A percentile compares a stretch with the other conserved stretches of the same genome.
Conservation (phyloP, 2,888 invertebrate species). For the Seira musarum region DNA sequence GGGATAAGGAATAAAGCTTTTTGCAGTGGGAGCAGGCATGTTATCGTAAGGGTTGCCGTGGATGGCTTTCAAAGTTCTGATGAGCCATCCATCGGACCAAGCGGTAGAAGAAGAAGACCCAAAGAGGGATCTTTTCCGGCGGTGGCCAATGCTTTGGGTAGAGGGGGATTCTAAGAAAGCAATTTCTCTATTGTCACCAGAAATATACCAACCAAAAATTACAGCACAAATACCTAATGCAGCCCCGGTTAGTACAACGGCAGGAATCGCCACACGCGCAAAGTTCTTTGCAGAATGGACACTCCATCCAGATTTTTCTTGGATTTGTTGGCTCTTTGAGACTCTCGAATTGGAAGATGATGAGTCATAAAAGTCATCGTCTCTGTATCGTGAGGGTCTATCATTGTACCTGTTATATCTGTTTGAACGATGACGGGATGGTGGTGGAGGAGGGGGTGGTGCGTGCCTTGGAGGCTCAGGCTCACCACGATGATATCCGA, state of each 20-base stretch:
- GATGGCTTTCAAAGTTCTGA: slow-evolving; percentile 66
- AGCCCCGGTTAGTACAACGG: slow-evolving; percentile 86
- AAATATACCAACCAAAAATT: slow-evolving; percentile 79
- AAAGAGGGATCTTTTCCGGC: slow-evolving; percentile 60
- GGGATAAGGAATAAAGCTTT: slow-evolving; percentile 62
- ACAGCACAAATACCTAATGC: slow-evolving; percentile 87
- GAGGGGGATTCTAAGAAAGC: slow-evolving; percentile 56
- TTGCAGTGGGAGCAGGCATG: slow-evolving; percentile 61
- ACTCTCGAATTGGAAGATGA: slow-evolving; percentile 45
- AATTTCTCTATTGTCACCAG: slow-evolving; percentile 67
- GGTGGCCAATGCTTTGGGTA: slow-evolving; percentile 38
- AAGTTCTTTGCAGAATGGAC: slow-evolving; percentile 66
- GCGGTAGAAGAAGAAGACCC: slow-evolving; percentile 43
- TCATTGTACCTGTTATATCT: slow-evolving; percentile 40
- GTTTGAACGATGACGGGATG: slow-evolving; percentile 35
- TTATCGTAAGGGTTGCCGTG: slow-evolving; percentile 67
- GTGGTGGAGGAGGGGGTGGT: slow-evolving; percentile 22
- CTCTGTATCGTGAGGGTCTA: slow-evolving; percentile 42
- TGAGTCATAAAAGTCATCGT: slow-evolving; percentile 44
- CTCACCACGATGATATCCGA: slow-evolving; percentile 30
- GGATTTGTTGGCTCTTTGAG: slow-evolving; percentile 51
- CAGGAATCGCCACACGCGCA: slow-evolving; percentile 79
- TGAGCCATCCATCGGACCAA: slow-evolving; percentile 67
- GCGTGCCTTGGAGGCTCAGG: slow-evolving; percentile 34
- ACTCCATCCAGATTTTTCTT: slow-evolving; percentile 62